Conservation (phyloP, 2,113 vertebrate genomes). For the Cynopterus brachyotis region DNA sequence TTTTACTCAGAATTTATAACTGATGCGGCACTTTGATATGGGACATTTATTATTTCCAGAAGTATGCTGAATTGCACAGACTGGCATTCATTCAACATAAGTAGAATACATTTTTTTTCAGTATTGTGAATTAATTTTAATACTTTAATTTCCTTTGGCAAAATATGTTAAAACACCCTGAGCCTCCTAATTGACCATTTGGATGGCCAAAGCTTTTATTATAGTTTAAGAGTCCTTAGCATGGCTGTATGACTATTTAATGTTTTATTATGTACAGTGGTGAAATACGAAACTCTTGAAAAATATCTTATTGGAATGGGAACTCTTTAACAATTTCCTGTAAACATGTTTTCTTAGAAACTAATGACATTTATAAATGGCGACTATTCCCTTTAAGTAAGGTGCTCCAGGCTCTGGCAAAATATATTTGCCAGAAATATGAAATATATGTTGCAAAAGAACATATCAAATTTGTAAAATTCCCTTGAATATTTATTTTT, state of each 20-base stretch:
- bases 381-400: background rate
- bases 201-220: background rate
- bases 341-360: slow-evolving; percentile 14
- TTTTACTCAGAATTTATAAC: background rate
- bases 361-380: background rate
- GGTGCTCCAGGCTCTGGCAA: background rate
- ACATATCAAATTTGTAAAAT: background rate
- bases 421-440: background rate
- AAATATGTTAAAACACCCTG: background rate
- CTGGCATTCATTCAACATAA: background rate
- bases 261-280: background rate
- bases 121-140: background rate
- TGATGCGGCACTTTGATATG: background rate
- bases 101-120: background rate
- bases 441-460: background rate
- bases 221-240: background rate
- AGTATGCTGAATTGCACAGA: background rate
- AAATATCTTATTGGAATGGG: background rate
- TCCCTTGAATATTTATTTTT: background rate
- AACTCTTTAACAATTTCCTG: background rate
- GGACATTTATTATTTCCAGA: background rate
- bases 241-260: background rate
- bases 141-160: background rate
- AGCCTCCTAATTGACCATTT: background rate
- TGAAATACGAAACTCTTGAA: background rate